phyloP scores from a whole-genome alignment of 2,888 invertebrate genomes.

The Melolontha melolontha region DNA sequence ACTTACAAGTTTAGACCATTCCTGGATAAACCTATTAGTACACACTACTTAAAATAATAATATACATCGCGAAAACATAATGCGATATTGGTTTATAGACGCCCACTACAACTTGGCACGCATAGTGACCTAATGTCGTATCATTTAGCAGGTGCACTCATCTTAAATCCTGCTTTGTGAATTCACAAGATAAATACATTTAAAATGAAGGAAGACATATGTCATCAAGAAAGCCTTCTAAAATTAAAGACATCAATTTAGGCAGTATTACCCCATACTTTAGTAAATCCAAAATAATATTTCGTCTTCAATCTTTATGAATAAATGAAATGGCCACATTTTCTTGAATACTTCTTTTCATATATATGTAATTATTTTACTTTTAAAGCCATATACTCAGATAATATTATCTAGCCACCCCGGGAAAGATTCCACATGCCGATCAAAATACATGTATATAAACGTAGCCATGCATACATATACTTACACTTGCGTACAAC shows the following conservation, averaged over 20 bases:
- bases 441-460: slow-evolving; percentile 4
- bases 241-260: too few species aligned
- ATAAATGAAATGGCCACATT: too few species aligned
- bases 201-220: slow-evolving; percentile 27
- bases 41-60: too few species aligned
- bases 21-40: too few species aligned
- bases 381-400: neutral
- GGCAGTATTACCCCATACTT: too few species aligned
- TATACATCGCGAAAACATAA: neutral
- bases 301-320: too few species aligned
- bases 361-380: too few species aligned
- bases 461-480: neutral
- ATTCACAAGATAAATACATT: slow-evolving; percentile 20
- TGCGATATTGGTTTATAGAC: slow-evolving; percentile 5
- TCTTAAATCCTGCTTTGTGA: slow-evolving; percentile 32
- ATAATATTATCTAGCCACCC: slow-evolving; percentile 3
- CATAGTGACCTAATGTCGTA: slow-evolving; percentile 25
- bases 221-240: neutral
- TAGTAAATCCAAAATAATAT: too few species aligned
- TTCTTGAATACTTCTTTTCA: too few species aligned
- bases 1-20: too few species aligned
- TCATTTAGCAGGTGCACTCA: slow-evolving; percentile 21
- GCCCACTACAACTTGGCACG: slow-evolving; percentile 35
- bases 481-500: neutral
- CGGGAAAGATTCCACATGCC: slow-evolving; percentile 8